phyloP scores from a whole-genome alignment of 2,113 vertebrate species.

The Bostrychus sinensis region DNA sequence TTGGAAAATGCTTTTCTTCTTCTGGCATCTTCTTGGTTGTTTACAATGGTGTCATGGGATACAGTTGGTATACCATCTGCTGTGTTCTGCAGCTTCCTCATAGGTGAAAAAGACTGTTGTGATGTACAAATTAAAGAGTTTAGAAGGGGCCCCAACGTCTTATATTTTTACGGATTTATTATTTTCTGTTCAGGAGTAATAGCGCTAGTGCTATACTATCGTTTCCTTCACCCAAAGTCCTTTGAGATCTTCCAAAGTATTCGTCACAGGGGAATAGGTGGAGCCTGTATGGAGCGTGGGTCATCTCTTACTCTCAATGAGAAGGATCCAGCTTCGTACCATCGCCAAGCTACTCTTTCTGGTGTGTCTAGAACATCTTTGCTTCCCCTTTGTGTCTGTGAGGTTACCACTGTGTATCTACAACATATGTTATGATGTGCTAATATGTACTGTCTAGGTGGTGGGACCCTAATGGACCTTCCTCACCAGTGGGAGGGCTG shows the following conservation, averaged over 20 bases:
- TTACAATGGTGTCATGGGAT: conserved; percentile 77
- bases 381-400: neutral
- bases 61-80: conserved; percentile 75
- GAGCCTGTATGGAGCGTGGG: conserved; percentile 36
- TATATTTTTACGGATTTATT: conserved; percentile 11
- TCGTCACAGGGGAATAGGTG: conserved; percentile 53
- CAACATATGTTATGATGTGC: neutral
- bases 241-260: conserved; percentile 83
- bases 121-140: neutral
- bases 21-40: conserved; percentile 81
- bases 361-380: conserved; percentile 41
- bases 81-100: conserved; percentile 80
- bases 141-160: neutral
- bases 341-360: conserved; percentile 69
- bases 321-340: conserved; percentile 56
- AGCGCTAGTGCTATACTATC: conserved; percentile 83
- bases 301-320: conserved; percentile 53
- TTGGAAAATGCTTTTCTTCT: conserved; percentile 82
- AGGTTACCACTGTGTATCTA: neutral
- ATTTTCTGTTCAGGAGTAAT: conserved; percentile 76
- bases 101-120: conserved; percentile 71
- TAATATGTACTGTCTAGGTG: conserved; percentile 36
- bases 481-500: conserved; percentile 68
- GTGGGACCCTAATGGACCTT: conserved; percentile 70
- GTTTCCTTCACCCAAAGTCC: conserved; percentile 86